These are phyloP conservation scores for Gymnorhina tibicen DNA, from an alignment of 2,113 vertebrate species.

Conservation along the genomic window DNA sequence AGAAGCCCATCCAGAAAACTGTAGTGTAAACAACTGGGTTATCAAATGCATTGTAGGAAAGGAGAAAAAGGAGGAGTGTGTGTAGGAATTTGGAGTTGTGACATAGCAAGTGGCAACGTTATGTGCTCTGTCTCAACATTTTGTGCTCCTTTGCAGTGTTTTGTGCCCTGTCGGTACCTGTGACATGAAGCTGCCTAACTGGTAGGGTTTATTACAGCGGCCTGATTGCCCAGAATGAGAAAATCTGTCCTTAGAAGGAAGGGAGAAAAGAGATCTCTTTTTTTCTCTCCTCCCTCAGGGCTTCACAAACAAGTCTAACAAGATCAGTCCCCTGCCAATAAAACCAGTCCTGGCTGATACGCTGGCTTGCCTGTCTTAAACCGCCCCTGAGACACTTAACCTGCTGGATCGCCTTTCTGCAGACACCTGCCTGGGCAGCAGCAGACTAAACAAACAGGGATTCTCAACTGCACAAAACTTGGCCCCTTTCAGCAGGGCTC, in stretches of 20 bases:
- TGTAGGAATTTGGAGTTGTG: background rate
- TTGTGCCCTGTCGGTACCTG: background rate
- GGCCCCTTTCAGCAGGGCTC: constrained; percentile 79
- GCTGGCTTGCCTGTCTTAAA: constrained; percentile 50
- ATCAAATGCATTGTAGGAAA: background rate
- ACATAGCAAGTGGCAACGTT: background rate
- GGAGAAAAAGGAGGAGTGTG: background rate
- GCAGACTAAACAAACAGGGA: constrained; percentile 83
- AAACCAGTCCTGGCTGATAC: constrained; percentile 45
- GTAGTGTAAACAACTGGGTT: background rate
- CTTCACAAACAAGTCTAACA: constrained; percentile 1
- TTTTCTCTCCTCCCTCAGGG: background rate
- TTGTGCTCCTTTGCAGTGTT: background rate
- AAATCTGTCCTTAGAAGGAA: background rate
- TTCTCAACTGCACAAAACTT: constrained; percentile 82
- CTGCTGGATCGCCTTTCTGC: constrained; percentile 67
- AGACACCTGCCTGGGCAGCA: constrained; percentile 86
- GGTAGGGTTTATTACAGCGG: background rate
- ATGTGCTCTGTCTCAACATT: fast-evolving
- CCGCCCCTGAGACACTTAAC: constrained; percentile 65
- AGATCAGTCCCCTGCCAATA: background rate
- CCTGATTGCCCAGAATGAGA: background rate
- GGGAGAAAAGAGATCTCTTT: background rate
- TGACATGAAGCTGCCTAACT: background rate
- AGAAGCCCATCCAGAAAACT: background rate